Evolutionary conservation across 2,888 invertebrate genomes (phyloP), one percentile per base, ranked within the genome.

Genomic region (Eupithecia subumbrata): DNA sequence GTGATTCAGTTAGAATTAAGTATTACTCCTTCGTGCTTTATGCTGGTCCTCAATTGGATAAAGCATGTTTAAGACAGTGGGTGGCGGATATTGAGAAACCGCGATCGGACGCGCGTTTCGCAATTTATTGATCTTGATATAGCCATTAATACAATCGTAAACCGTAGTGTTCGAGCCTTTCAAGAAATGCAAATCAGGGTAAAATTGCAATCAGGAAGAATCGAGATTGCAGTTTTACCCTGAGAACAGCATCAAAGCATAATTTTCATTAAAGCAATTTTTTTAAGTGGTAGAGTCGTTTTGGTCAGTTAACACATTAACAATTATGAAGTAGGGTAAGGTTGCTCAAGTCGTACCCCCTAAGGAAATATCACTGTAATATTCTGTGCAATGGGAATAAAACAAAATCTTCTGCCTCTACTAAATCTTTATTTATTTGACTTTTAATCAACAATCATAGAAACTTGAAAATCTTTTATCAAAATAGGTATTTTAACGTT

Each of bases 51-150:
- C 69, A 79, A 74, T 74, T 78, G 78, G 73, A 71, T 81, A 74
- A 82, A 82, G 80, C 81, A 80, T 80, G 71, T 73, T 71, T 81
- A 81, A 83, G 74, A 75, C 75, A 74, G 90, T 90, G 89, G 90
- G 89, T 84, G 87, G 86, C 86, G 88, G 87, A 88, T 86, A 86
- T 89, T 90, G 84, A 82, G 89, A 86, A 86, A 90, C 83, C 74
- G 82, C 80, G 82, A 83, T 73, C 69, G 75, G 74, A 82, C 80
- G 81, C 81, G 81, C 79, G 84, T 89, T 88, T 89, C 84, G 87
- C 85, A 88, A 88, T 86, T 73, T 87, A 90, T 89, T 82, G 89
- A 88, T 89, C 85, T 77, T 82, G 79, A 83, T 82, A 83, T 78
- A 79, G 76, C 75, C 80, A 77, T 83, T 81, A 76, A 78, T 75